Conservation (phyloP, 2,797 vertebrate species). For the Arnoldichthys spilopterus region DNA sequence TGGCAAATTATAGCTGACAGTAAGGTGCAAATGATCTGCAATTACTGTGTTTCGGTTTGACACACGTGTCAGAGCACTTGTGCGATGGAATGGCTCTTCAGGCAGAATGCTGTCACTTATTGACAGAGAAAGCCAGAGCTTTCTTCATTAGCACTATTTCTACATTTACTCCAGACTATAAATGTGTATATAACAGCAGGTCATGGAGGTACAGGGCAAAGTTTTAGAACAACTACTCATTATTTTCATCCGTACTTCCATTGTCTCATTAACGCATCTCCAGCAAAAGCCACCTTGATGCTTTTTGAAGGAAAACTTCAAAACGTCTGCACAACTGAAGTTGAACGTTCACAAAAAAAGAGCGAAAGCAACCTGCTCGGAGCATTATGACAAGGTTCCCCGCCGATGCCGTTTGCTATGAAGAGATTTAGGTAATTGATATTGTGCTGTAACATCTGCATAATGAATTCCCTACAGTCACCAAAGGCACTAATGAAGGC, state of each 20-base stretch:
- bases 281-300: neutral
- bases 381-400: slow-evolving; percentile 31
- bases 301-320: slow-evolving; percentile 12
- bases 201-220: neutral
- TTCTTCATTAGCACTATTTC: slow-evolving; percentile 14
- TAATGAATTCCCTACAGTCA: slow-evolving; percentile 20
- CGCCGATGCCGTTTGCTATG: slow-evolving; percentile 33
- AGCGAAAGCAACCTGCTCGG: neutral
- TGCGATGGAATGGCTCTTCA: neutral
- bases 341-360: slow-evolving; percentile 5
- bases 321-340: neutral
- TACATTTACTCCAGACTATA: slow-evolving; percentile 10
- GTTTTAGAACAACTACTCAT: slow-evolving; percentile 13
- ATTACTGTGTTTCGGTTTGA: slow-evolving; percentile 7
- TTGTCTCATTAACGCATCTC: slow-evolving; percentile 23
- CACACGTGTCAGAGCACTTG: neutral
- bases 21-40: slow-evolving; percentile 2
- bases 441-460: slow-evolving; percentile 10
- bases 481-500: slow-evolving; percentile 39
- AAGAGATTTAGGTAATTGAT: slow-evolving; percentile 36
- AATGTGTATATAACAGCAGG: slow-evolving; percentile 3
- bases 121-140: neutral
- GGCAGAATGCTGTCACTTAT: slow-evolving; percentile 1
- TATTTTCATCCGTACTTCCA: slow-evolving; percentile 1
- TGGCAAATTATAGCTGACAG: slow-evolving; percentile 1